Conservation (phyloP, 92 coral and sea anemone species). For the Actinostola sp. region DNA sequence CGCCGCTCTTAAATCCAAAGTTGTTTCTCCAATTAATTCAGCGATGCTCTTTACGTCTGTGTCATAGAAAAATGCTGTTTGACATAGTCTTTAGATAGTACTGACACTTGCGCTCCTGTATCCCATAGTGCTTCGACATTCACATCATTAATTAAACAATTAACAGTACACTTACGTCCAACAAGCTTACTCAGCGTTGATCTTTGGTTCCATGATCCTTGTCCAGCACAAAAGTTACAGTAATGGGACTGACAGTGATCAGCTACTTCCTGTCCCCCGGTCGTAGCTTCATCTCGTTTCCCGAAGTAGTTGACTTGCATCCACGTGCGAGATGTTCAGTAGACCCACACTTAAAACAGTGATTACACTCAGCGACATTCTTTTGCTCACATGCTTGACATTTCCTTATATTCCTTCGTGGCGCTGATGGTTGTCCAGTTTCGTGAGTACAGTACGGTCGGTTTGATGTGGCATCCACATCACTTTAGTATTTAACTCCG, state of each 20-base stretch:
- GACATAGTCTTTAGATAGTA: conserved; percentile 51
- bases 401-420: neutral
- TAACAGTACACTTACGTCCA: conserved; percentile 40
- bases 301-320: conserved; percentile 31
- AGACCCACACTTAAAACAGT: conserved; percentile 49
- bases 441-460: too few species aligned
- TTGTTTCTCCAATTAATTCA: conserved; percentile 38
- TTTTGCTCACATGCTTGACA: conserved; percentile 33
- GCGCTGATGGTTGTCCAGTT: neutral
- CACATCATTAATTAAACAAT: conserved; percentile 32
- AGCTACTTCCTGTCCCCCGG: conserved; percentile 53
- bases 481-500: too few species aligned
- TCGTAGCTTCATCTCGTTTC: conserved; percentile 15
- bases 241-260: conserved; percentile 27
- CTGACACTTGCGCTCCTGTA: conserved; percentile 71
- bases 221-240: conserved; percentile 14
- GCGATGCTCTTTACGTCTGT: conserved; percentile 21
- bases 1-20: conserved; percentile 42
- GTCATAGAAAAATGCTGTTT: conserved; percentile 38
- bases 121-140: conserved; percentile 56
- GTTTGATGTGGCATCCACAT: too few species aligned
- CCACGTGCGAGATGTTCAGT: conserved; percentile 38
- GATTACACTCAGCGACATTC: conserved; percentile 31
- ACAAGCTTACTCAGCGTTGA: conserved; percentile 25
- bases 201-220: neutral